Base-by-base conservation (phyloP, 2,888 invertebrate genomes). In the Cerceris ruficornis region DNA sequence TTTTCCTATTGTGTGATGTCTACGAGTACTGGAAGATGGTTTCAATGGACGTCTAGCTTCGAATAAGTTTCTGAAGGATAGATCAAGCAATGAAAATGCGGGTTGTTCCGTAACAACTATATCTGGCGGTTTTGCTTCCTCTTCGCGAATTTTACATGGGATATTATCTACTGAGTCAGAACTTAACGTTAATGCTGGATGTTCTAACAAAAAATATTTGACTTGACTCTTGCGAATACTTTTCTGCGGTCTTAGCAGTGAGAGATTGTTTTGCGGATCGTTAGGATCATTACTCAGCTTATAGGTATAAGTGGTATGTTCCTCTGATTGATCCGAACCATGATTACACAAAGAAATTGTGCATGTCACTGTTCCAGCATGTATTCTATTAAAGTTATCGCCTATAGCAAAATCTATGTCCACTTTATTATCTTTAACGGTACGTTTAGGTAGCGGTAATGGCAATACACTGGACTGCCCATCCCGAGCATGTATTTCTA, bases 391-490 rank as follows among this genome's bases (percentile, higher is more conserved):
- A 8, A 62, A 72, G 6, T 28, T 62, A 50, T 87, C 86, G 6
- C 77, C 69, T 17, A 92, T 89, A 6, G 90, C 88, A 84, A 92
- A 92, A 66, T 92, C 91, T 7, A 90, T 88, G 54, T 91, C 88
- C 2, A 88, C 13, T 77, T 80, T 89, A 61, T 80, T 81, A 42
- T 91, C 86, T 49, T 75, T 88, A 0, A 89, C 78, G n/a, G 81
- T 82, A 5, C 84, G 81, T 50, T 84, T 88, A 2, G 92, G 92
- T 54, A 92, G 68, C 6, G 91, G 91, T 0, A 92, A 77, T 0
- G 92, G 92, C 6, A 92, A 67, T 11, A 80, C 82, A 39, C 87
- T 88, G 11, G 70, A 85, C 8, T 83, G 78, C 0, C 86, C 88
- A 57, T 86, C 80, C 39, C 84, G 84, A 0, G 87, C 73, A 6